Evolutionary conservation across 2,888 invertebrate species (phyloP).

Genomic region (Eugnorisma glareosa): DNA sequence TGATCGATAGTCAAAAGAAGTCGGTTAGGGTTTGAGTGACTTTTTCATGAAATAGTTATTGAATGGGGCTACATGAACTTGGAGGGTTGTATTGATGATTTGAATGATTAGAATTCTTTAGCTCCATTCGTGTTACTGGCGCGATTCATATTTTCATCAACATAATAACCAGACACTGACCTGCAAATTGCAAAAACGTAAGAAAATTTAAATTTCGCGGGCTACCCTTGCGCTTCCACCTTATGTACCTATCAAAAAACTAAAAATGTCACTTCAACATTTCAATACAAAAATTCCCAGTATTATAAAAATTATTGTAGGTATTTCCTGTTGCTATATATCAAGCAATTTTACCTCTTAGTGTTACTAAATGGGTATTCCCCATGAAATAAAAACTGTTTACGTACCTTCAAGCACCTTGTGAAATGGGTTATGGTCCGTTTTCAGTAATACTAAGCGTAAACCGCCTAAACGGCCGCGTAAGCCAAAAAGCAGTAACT

Average conservation of each 20-base stretch:
- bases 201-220: too few relatives aligned
- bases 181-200: too few relatives aligned
- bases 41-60: too few relatives aligned
- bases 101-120: too few relatives aligned
- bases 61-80: too few relatives aligned
- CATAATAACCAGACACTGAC: too few relatives aligned
- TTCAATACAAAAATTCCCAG: neutral
- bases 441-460: neutral
- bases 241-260: neutral
- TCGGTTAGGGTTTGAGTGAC: too few relatives aligned
- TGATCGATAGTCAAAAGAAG: too few relatives aligned
- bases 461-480: neutral
- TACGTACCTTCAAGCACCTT: rapidly evolving
- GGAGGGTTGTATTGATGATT: too few relatives aligned
- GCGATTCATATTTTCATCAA: too few relatives aligned
- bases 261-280: neutral
- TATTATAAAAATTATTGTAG: neutral
- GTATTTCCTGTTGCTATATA: neutral
- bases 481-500: neutral
- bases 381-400: slow-evolving; percentile 26
- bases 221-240: too few relatives aligned
- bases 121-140: too few relatives aligned
- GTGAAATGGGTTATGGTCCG: neutral
- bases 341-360: neutral
- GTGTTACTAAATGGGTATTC: slow-evolving; percentile 18